Base-by-base conservation (phyloP, 2,797 vertebrate species). In the Apodemus agrarius region DNA sequence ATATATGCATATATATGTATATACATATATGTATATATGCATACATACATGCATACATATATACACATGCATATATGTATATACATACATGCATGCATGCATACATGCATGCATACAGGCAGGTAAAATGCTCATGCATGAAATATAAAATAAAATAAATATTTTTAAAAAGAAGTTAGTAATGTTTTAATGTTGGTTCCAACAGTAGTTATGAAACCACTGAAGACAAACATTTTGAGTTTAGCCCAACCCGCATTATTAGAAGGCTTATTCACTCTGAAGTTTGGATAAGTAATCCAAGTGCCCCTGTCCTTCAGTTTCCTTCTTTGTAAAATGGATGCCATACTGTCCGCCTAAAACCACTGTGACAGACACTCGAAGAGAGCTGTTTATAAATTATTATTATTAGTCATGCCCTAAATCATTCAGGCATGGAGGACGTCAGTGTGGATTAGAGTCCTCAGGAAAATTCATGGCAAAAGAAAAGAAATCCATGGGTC, bases 161-260 rank as follows among this genome's bases (percentile, higher is more conserved):
- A 2, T 34, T 52, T 26, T 87, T 29, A 2, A 40, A 40, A 74
- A 57, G 43, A 93, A 90, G 94, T 84, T 59, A 37, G 22, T 49
- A 75, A 81, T 57, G 91, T 81, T 40, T 88, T 94, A 69, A 52
- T n/a, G 46, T 93, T 63, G 78, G n/a, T 81, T 94, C 74, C 69
- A 67, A 90, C 43, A 43, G 85, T 74, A 43, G 89, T 49, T 43
- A 74, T 43, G 63, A 80, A 21, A 43, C n/a, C 21, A 24, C 59
- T 57, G 72, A 95, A n/a, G 65, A 17, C 59, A n/a, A 2, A 40
- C 52, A 10, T 26, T 81, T 65, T 85, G 19, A 75, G 59, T 78
- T 76, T 78, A 61, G 31, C 80, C 22, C 52, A 52, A 43, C 3
- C 6, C 57, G 6, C n/a, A 37, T 94, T 91, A 37, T 90, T 91